phyloP scores from a whole-genome alignment of 2,113 vertebrate genomes.

The Pseudonaja textilis region DNA sequence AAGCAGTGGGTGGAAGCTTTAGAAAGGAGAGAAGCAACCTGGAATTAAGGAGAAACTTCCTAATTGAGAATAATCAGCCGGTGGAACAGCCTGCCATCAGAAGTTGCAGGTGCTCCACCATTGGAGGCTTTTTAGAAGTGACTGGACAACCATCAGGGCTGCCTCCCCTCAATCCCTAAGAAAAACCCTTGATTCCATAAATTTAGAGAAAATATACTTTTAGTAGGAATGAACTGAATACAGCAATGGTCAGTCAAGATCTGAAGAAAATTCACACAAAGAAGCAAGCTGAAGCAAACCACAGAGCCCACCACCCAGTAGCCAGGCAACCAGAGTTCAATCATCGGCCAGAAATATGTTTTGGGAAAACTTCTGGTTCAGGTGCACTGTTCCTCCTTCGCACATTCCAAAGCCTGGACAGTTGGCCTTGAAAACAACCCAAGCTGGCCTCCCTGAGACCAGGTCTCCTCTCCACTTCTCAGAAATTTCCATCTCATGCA shows the following conservation, averaged over 20 bases:
- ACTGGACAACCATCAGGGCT: background rate
- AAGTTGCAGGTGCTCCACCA: background rate
- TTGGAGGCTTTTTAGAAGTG: background rate
- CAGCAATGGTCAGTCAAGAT: background rate
- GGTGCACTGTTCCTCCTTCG: no score
- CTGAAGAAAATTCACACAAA: background rate
- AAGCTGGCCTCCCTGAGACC: no score
- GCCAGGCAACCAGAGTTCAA: no score
- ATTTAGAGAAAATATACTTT: background rate
- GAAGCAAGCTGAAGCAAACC: no score
- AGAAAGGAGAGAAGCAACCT: no score
- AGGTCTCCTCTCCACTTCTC: background rate
- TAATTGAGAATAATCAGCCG: no score
- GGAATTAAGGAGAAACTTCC: no score
- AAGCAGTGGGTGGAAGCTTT: background rate
- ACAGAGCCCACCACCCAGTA: no score
- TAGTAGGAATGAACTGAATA: background rate
- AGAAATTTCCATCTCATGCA: background rate
- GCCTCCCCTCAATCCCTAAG: background rate
- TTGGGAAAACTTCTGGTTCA: no score
- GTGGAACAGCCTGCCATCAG: background rate
- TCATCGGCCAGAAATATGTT: no score
- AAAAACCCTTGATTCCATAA: background rate
- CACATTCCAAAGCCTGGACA: no score
- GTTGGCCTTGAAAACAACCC: no score